Base-by-base conservation (phyloP, 2,113 vertebrate species). In the Phaetusa simplex region DNA sequence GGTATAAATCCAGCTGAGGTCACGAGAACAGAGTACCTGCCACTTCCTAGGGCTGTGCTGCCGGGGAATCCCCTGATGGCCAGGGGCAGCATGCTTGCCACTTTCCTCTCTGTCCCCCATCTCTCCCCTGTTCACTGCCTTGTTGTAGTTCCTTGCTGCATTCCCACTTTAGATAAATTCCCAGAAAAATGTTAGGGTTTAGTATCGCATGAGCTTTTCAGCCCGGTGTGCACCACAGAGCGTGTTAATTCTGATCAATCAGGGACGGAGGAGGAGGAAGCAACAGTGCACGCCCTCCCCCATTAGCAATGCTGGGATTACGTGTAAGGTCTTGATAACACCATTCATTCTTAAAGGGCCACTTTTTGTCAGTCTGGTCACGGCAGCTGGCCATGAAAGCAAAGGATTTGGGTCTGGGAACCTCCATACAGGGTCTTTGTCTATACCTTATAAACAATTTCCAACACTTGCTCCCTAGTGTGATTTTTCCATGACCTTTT, bases 291-390 rank as follows among this genome's bases (percentile, higher is more conserved):
- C 1, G 1, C 20, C 56, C 56, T 90, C 38, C 52, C 49, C 24
- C 67, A 59, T 9, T 85, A 73, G 61, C 59, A 65, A 82, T 16
- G 49, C 29, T 69, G 80, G 49, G 82, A 92, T 93, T 92, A 58
- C 5, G 13, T 61, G 82, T 77, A 70, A 90, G n/a, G 79, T 90
- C 74, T 88, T 49, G 82, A 92, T 90, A 92, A 88, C 67, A 77
- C 29, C 11, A 14, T 91, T 95, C 83, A 80, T 49, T 95, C 72
- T 64, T 81, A 67, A 83, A 88, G 76, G 45, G 50, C 32, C 55
- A 81, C 59, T 86, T 93, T 80, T 92, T 93, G 79, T 92, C 76
- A 86, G 55, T 80, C 82, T 81, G 55, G 76, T 94, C 90, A 81
- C 29, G 52, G 64, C 53, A 86, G 86, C 73, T 83, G 50, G n/a